These are phyloP conservation scores for Lepidochitona cinerea DNA, from an alignment of 2,888 invertebrate species.

Conservation along the genomic window DNA sequence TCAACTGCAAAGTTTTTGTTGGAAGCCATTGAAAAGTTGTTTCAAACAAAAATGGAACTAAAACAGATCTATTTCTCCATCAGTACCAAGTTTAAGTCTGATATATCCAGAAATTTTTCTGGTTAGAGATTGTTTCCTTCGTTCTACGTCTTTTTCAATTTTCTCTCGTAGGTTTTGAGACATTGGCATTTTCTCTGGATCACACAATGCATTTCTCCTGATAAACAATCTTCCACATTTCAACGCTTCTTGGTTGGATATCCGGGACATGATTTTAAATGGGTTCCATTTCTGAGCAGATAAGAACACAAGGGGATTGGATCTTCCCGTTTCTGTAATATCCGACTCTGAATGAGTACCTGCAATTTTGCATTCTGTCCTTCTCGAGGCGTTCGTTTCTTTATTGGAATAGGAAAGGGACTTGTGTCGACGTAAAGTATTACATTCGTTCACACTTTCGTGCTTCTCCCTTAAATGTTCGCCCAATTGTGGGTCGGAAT, in stretches of 20 bases:
- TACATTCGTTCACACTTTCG: too few species aligned
- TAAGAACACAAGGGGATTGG: too few species aligned
- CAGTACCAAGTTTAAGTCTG: constrained; percentile 31
- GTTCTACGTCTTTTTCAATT: constrained; percentile 40
- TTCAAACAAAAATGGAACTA: constrained; percentile 1
- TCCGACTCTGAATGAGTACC: too few species aligned
- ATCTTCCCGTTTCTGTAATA: too few species aligned
- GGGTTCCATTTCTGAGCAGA: not conserved
- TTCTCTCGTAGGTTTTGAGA: constrained; percentile 41
- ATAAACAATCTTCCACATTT: not conserved
- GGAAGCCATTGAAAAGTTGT: not conserved
- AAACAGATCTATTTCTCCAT: constrained; percentile 46
- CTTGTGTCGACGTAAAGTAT: too few species aligned
- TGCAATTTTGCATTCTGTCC: too few species aligned
- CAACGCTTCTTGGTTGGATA: not conserved
- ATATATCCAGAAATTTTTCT: constrained; percentile 40
- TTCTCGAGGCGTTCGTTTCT: too few species aligned
- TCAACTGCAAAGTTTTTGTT: too few species aligned
- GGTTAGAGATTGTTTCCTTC: constrained; percentile 33
- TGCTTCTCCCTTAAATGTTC: too few species aligned
- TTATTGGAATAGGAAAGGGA: too few species aligned
- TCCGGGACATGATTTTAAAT: not conserved
- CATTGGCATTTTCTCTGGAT: constrained; percentile 46
- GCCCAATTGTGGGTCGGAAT: too few species aligned
- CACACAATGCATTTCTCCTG: constrained; percentile 41